Evolutionary conservation across 2,888 invertebrate genomes (phyloP).

Genomic region (Torymus tubicola): DNA sequence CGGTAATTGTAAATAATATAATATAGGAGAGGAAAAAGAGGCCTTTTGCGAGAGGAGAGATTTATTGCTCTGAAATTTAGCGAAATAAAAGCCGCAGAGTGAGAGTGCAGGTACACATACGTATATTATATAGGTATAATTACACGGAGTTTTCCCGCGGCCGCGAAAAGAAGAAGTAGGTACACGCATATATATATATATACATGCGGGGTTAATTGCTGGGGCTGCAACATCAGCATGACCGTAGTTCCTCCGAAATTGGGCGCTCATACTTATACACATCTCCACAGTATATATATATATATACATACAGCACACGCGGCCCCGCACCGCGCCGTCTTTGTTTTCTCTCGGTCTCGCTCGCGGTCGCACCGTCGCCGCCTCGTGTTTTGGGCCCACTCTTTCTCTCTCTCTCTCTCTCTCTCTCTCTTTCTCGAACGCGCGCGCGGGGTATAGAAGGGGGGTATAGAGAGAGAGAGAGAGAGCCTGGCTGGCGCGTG

Average conservation of each 20-base stretch:
- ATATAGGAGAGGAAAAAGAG: too few relatives aligned
- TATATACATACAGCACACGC: neutral
- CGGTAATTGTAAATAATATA: conserved; percentile 18
- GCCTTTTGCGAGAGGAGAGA: neutral
- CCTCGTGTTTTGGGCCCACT: neutral
- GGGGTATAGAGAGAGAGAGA: too few relatives aligned
- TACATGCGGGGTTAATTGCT: too few relatives aligned
- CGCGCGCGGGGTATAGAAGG: too few relatives aligned
- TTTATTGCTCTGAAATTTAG: conserved; percentile 12
- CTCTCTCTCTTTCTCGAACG: neutral
- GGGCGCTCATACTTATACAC: too few relatives aligned
- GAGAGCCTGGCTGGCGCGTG: conserved; percentile 65
- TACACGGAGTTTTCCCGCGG: conserved; percentile 5
- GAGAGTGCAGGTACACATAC: neutral
- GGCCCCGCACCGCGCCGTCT: conserved; percentile 39
- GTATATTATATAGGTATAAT: conserved; percentile 1
- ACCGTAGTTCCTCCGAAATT: too few relatives aligned
- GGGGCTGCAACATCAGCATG: too few relatives aligned
- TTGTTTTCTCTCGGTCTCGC: conserved; percentile 60
- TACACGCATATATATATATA: too few relatives aligned
- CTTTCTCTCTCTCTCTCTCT: neutral
- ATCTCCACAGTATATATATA: too few relatives aligned
- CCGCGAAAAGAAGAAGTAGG: neutral
- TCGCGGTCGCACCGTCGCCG: neutral
- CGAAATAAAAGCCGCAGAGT: neutral